These are phyloP conservation scores for Zygothrica quintamaculata DNA, from an alignment of 2,888 invertebrate species.

Conservation along the genomic window DNA sequence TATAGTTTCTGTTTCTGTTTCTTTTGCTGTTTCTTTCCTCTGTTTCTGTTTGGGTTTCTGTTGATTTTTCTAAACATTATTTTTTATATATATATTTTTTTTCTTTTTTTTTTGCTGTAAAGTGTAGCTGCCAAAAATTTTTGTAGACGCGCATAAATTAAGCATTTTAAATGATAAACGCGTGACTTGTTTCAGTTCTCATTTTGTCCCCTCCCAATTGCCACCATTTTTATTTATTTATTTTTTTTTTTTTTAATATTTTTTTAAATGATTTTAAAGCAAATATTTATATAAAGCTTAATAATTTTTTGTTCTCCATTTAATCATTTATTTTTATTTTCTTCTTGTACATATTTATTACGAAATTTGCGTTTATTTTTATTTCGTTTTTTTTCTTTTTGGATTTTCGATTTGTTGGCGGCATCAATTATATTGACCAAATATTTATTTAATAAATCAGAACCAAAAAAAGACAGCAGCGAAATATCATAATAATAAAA, in stretches of 20 bases:
- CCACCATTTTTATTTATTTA: conserved; percentile 1
- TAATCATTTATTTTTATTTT: conserved; percentile 8
- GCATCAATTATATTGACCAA: conserved; percentile 66
- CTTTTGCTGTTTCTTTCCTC: too few relatives aligned
- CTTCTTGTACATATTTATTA: conserved; percentile 5
- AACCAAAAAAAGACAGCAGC: conserved; percentile 15
- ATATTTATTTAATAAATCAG: conserved; percentile 72
- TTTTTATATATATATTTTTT: conserved; percentile 16
- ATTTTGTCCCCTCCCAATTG: conserved; percentile 15
- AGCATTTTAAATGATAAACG: conserved; percentile 60
- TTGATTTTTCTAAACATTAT: conserved; percentile 42
- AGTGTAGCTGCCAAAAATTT: conserved; percentile 65
- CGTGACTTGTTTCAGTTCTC: conserved; percentile 44
- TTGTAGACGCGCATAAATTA: conserved; percentile 61
- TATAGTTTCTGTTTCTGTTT: conserved; percentile 45
- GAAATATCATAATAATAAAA: neutral
- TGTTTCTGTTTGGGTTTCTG: too few relatives aligned
- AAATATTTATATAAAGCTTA: conserved; percentile 49
- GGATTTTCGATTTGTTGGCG: conserved; percentile 16
- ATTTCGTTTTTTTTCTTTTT: conserved; percentile 21
- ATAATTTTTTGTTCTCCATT: conserved; percentile 4
- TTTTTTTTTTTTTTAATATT: too few relatives aligned
- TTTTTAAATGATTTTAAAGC: conserved; percentile 25
- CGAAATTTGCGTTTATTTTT: conserved; percentile 6
- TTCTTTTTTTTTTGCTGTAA: conserved; percentile 52